Conservation (phyloP, 37 sponge, comb jelly and placozoan species). For the Theonella swinhoei region DNA sequence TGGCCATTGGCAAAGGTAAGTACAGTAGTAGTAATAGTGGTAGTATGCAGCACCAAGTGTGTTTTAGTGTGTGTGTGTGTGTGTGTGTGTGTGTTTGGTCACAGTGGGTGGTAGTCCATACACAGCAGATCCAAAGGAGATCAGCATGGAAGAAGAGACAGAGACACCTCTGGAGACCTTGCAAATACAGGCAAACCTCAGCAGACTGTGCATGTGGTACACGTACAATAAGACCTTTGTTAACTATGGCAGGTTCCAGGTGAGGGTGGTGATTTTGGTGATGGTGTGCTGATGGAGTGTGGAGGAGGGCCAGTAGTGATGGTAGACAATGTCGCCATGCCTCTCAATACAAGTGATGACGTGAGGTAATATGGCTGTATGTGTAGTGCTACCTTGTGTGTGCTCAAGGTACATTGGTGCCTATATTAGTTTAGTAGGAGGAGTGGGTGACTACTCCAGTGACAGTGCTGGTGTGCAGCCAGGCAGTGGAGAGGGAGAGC, state of each 20-base stretch:
- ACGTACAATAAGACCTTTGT: no score
- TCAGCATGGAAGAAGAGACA: constrained; percentile 32
- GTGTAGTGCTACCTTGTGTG: no score
- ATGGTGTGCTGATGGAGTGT: background rate
- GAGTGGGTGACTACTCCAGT: background rate
- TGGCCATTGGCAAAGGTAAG: no score
- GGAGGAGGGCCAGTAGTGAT: background rate
- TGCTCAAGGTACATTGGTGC: no score
- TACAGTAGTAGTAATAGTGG: no score
- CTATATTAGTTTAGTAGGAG: background rate
- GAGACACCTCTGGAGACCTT: constrained; percentile 7
- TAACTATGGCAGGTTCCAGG: background rate
- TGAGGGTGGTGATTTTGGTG: constrained; percentile 1
- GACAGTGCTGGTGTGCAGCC: background rate
- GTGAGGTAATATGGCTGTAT: background rate
- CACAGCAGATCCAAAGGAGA: constrained; percentile 36
- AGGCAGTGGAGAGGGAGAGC: background rate
- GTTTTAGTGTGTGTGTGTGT: background rate
- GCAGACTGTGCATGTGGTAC: no score
- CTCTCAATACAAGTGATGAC: background rate
- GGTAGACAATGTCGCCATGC: background rate
- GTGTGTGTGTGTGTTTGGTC: background rate
- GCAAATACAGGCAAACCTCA: constrained; percentile 9
- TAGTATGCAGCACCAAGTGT: no score
- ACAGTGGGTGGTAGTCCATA: constrained; percentile 11